Percentiles rank a stretch among this genome's conserved stretches.
Evolutionary conservation across 2,113 vertebrate genomes (phyloP).

Genomic region (Sterrhoptilus dennistouni): DNA sequence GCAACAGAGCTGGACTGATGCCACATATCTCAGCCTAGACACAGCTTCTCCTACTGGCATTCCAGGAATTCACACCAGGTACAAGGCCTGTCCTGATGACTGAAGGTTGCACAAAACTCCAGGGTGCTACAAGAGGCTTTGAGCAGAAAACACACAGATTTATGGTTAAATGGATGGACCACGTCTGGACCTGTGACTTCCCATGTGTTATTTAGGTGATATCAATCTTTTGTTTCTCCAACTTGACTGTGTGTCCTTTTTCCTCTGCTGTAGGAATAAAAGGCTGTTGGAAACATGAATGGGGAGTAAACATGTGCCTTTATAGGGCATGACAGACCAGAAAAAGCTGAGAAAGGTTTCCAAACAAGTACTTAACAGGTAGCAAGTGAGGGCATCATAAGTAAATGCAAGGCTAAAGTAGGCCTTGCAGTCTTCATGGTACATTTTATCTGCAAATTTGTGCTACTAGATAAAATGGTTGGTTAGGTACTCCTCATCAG

Average conservation of each 20-base stretch:
- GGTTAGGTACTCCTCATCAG: neutral
- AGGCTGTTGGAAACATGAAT: neutral
- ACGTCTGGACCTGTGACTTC: neutral
- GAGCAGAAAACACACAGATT: neutral
- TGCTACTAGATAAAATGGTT: neutral
- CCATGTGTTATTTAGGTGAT: neutral
- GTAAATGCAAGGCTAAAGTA: neutral
- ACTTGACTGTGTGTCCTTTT: neutral
- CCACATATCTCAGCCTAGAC: neutral
- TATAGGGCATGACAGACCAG: neutral
- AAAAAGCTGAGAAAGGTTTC: neutral
- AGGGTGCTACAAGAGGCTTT: neutral
- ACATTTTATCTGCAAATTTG: neutral
- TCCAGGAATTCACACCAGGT: neutral
- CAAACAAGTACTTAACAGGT: neutral
- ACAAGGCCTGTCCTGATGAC: neutral
- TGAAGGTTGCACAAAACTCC: neutral
- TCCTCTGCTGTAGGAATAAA: neutral
- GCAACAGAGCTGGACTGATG: neutral
- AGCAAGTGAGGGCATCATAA: neutral
- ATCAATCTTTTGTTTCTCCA: neutral
- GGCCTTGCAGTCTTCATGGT: neutral
- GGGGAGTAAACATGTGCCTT: neutral
- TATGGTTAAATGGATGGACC: neutral
- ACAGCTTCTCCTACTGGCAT: neutral